Conservation (phyloP, 2,113 vertebrate genomes). For the Labrus mixtus region DNA sequence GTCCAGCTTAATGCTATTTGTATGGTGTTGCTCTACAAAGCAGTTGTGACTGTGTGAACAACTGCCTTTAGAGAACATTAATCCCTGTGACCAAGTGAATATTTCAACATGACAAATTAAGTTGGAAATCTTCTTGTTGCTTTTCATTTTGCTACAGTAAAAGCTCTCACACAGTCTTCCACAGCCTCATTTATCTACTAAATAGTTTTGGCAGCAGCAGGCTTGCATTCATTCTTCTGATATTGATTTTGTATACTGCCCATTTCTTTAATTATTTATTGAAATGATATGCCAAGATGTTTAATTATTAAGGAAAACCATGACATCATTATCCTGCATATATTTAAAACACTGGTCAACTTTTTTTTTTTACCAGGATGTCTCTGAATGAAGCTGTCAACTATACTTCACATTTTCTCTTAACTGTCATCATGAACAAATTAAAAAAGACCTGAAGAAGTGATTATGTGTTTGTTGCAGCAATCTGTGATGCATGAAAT, state of each 20-base stretch:
- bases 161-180: not conserved
- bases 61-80: no score
- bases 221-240: not conserved
- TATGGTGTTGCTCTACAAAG: no score
- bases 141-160: not conserved
- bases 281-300: not conserved
- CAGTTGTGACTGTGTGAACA: no score
- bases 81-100: not conserved
- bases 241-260: not conserved
- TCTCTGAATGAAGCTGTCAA: not conserved
- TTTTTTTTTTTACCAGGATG: not conserved
- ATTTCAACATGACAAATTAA: not conserved
- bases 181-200: not conserved
- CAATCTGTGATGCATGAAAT: not conserved
- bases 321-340: not conserved
- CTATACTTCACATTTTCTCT: no score
- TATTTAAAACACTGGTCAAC: not conserved
- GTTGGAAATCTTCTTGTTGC: not conserved
- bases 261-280: not conserved
- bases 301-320: not conserved
- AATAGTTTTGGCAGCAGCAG: not conserved
- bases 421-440: not conserved
- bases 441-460: slow-evolving; percentile 1
- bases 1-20: no score
- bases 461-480: slow-evolving; percentile 7